phyloP scores from a whole-genome alignment of 2,113 vertebrate genomes.

The Speoplatyrhinus poulsoni region DNA sequence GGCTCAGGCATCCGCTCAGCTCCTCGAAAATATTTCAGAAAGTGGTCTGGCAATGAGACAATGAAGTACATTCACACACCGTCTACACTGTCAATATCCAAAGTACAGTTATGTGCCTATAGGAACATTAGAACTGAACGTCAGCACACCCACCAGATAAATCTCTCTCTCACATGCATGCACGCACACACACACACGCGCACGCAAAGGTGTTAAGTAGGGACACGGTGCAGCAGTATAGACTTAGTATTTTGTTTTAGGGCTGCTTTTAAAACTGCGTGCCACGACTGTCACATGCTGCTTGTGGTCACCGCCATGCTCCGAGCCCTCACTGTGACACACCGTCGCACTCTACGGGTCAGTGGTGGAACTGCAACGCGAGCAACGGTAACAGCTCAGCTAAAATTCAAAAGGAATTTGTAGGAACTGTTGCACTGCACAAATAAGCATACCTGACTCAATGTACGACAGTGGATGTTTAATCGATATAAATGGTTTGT shows the following conservation, averaged over 20 bases:
- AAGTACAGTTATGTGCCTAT: constrained; percentile 10
- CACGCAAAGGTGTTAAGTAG: constrained; percentile 51
- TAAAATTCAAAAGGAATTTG: background rate
- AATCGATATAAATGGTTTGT: too few relatives aligned
- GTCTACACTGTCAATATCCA: background rate
- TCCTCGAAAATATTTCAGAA: constrained; percentile 22
- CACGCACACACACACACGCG: constrained; percentile 10
- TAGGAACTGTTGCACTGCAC: background rate
- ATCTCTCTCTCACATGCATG: constrained; percentile 2
- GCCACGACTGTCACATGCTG: constrained; percentile 56
- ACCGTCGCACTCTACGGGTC: constrained; percentile 61
- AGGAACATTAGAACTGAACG: constrained; percentile 1
- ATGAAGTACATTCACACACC: background rate
- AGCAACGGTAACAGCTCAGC: background rate
- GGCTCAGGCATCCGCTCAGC: constrained; percentile 7
- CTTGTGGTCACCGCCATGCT: constrained; percentile 12
- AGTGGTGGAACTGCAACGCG: constrained; percentile 1
- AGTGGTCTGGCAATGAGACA: constrained; percentile 10
- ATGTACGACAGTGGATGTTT: too few relatives aligned
- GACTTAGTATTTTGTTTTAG: constrained; percentile 69
- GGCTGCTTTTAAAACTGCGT: constrained; percentile 68
- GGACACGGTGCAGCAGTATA: constrained; percentile 45
- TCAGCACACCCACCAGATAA: background rate
- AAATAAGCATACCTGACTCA: background rate
- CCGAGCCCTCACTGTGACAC: constrained; percentile 43